A percentile compares a stretch with the other conserved stretches of the same genome.
These are phyloP conservation scores for Phainopepla nitens DNA, from an alignment of 2,113 vertebrate species.

Conservation along the genomic window DNA sequence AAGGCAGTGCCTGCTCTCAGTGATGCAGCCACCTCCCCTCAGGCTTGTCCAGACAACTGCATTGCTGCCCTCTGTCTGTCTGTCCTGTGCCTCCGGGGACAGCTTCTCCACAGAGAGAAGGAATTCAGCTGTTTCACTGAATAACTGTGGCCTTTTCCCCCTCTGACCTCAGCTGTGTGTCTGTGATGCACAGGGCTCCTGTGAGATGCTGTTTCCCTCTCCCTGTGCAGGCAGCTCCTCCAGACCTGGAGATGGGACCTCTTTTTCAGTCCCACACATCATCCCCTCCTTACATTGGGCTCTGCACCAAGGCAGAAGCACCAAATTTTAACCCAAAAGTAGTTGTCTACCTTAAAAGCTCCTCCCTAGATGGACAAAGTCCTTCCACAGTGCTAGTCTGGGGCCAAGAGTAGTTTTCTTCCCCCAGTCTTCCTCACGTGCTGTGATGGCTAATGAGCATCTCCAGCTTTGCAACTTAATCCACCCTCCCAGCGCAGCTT, in stretches of 20 bases:
- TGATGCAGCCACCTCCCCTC: neutral
- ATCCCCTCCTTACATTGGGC: neutral
- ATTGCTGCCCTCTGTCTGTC: neutral
- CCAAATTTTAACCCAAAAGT: neutral
- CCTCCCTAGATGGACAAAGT: neutral
- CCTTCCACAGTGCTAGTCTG: neutral
- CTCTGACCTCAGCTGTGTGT: neutral
- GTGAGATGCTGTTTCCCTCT: neutral
- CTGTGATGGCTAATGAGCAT: neutral
- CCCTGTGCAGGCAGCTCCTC: neutral
- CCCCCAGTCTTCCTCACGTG: neutral
- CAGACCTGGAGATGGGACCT: neutral
- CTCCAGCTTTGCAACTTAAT: neutral
- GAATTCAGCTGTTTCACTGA: neutral
- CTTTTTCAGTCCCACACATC: neutral
- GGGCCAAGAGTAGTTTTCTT: rapidly evolving
- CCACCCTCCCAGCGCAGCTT: neutral
- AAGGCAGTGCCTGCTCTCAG: neutral
- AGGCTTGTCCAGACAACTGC: neutral
- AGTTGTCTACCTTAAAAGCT: neutral
- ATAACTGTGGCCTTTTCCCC: neutral
- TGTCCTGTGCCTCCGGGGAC: neutral
- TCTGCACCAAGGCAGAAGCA: neutral
- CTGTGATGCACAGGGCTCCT: neutral
- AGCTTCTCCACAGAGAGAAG: neutral